phyloP scores from a whole-genome alignment of 2,888 invertebrate species.

The Lithosia quadra region DNA sequence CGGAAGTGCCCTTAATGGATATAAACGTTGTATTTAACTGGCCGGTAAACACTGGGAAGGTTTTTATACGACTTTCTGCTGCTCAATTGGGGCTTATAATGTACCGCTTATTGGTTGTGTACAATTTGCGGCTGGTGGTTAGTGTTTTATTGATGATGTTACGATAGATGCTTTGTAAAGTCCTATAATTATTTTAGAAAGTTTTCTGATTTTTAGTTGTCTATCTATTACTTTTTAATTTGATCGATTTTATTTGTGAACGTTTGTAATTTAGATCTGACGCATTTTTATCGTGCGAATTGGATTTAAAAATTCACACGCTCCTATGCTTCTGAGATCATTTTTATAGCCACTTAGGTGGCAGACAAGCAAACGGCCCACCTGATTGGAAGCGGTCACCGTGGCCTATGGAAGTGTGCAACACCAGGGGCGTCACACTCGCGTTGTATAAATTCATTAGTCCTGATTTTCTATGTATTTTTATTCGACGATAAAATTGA shows the following conservation, averaged over 20 bases:
- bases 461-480: no score
- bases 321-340: no score
- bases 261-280: background rate
- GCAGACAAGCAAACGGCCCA: no score
- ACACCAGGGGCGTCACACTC: no score
- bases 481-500: no score
- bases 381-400: no score
- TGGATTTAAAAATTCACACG: no score
- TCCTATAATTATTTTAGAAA: conserved; percentile 18
- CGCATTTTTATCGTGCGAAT: no score
- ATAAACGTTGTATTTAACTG: conserved; percentile 82
- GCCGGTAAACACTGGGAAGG: conserved; percentile 65
- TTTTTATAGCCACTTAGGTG: no score
- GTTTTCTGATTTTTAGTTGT: background rate
- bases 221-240: background rate
- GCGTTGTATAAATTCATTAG: no score
- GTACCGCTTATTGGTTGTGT: conserved; percentile 53
- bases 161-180: conserved; percentile 27
- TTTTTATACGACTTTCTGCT: conserved; percentile 58
- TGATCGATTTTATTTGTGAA: background rate
- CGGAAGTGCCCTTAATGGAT: conserved; percentile 84
- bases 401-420: no score
- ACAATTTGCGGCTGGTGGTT: conserved; percentile 54
- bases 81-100: conserved; percentile 63
- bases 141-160: conserved; percentile 40